Evolutionary conservation across 2,113 vertebrate species (phyloP).

Genomic region (Nerophis lumbriciformis): DNA sequence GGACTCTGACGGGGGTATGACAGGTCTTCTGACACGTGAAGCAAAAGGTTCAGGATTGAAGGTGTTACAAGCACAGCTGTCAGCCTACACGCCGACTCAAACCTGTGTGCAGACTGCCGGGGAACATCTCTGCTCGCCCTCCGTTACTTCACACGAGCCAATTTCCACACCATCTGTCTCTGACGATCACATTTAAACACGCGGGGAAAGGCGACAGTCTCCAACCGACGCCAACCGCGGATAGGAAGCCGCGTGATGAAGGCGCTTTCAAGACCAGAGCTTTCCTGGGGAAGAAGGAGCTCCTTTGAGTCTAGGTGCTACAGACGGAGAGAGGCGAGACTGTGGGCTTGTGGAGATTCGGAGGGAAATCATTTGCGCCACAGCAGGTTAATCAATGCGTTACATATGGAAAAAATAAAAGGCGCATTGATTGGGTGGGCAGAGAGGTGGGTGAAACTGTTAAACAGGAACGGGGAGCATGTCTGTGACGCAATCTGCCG

Average conservation of each 20-base stretch:
- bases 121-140: constrained; percentile 21
- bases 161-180: constrained; percentile 30
- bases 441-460: constrained; percentile 13
- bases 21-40: background rate
- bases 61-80: constrained; percentile 31
- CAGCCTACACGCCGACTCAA: constrained; percentile 12
- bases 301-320: constrained; percentile 17
- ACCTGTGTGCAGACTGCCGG: constrained; percentile 7
- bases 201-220: background rate
- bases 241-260: constrained; percentile 17
- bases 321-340: background rate
- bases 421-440: constrained; percentile 34
- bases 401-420: constrained; percentile 18
- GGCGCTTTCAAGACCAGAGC: constrained; percentile 28
- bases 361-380: constrained; percentile 30
- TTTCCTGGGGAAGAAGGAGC: constrained; percentile 15
- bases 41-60: constrained; percentile 32
- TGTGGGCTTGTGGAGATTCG: constrained; percentile 5
- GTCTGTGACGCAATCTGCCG: constrained; percentile 9
- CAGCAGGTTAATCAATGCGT: constrained; percentile 38
- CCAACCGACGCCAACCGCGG: background rate
- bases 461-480: constrained; percentile 9
- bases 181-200: constrained; percentile 29
- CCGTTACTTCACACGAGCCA: constrained; percentile 25
- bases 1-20: background rate